A percentile compares a stretch with the other conserved stretches of the same genome.
phyloP scores from a whole-genome alignment of 2,113 vertebrate genomes.

The Chroicocephalus ridibundus region DNA sequence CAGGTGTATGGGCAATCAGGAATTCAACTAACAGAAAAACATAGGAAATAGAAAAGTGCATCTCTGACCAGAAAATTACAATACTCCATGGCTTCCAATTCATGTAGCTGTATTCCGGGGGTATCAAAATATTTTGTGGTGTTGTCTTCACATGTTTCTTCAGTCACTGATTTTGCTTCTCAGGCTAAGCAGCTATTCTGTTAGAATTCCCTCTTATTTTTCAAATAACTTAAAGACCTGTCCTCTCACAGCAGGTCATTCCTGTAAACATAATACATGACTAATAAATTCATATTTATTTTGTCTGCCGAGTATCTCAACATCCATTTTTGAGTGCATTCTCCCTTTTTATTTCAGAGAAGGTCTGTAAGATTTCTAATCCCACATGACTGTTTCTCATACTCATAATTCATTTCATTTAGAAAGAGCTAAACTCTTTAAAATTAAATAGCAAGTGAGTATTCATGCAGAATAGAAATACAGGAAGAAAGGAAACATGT shows the following conservation, averaged over 20 bases:
- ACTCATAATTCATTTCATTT: background rate
- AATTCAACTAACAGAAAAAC: background rate
- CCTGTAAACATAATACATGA: background rate
- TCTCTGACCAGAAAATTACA: background rate
- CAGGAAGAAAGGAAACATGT: background rate
- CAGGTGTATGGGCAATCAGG: background rate
- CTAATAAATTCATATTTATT: background rate
- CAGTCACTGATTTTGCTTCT: background rate
- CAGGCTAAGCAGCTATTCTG: background rate
- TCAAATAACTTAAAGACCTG: background rate
- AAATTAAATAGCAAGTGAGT: background rate
- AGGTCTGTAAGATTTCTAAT: background rate
- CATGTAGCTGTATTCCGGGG: background rate
- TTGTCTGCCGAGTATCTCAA: background rate
- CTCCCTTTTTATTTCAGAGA: background rate
- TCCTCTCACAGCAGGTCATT: background rate
- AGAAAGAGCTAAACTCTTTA: background rate
- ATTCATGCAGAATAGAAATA: background rate
- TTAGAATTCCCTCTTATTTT: background rate
- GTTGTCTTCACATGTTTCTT: background rate
- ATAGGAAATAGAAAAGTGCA: background rate
- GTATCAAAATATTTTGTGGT: background rate
- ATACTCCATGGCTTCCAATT: background rate
- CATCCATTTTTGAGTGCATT: background rate
- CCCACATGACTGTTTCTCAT: background rate